Conservation (phyloP, 2,888 invertebrate genomes). For the Lymantria dispar region DNA sequence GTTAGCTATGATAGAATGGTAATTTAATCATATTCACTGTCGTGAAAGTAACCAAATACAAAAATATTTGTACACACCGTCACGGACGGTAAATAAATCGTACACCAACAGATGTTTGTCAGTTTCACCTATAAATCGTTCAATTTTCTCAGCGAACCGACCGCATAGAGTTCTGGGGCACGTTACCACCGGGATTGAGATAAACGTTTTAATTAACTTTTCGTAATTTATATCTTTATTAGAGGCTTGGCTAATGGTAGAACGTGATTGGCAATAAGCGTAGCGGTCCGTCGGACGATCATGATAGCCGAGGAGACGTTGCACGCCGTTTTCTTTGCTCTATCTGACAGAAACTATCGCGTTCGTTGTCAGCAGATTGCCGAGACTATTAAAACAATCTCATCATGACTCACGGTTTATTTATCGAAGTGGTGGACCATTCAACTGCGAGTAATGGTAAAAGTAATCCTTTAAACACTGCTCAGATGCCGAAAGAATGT, state of each 20-base stretch:
- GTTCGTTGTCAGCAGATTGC: constrained; percentile 42
- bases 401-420: constrained; percentile 38
- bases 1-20: background rate
- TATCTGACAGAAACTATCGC: constrained; percentile 50
- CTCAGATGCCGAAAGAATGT: constrained; percentile 15
- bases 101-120: constrained; percentile 40
- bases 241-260: constrained; percentile 60
- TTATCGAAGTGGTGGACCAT: constrained; percentile 37
- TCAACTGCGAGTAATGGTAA: constrained; percentile 25
- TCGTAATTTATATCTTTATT: constrained; percentile 79
- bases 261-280: constrained; percentile 65
- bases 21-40: constrained; percentile 16
- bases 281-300: constrained; percentile 47
- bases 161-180: constrained; percentile 39
- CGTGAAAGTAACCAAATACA: constrained; percentile 31
- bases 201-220: constrained; percentile 79
- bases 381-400: constrained; percentile 14
- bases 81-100: constrained; percentile 49
- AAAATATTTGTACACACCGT: constrained; percentile 34
- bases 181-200: constrained; percentile 50
- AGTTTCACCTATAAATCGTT: constrained; percentile 66
- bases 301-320: constrained; percentile 46
- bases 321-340: constrained; percentile 37
- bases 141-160: constrained; percentile 61
- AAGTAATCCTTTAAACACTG: constrained; percentile 38